Evolutionary conservation across 2,888 invertebrate genomes (phyloP), one percentile per base, ranked within the genome.

Genomic region (Ethmia dodecea): DNA sequence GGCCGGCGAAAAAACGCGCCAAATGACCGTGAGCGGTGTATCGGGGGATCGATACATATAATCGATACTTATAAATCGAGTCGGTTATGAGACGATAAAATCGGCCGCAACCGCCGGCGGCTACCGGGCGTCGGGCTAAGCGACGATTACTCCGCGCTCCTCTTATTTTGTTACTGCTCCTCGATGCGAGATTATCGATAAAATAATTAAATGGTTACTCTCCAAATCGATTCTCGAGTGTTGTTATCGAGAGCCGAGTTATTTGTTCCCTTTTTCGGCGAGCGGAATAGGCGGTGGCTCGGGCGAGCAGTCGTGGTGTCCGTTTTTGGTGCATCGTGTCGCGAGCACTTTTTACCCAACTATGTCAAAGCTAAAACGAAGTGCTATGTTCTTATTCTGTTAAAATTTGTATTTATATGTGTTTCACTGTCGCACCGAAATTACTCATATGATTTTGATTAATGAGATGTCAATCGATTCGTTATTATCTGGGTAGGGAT

Each of bases 201-300:
- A 84, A 84, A 86, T 86, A 86, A 86, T 86, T 86, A 86, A 86
- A 86, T 84, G 86, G 84, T 86, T 83, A 83, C 81, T 83, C 81
- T 80, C 79, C 65, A 84, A 86, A 86, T 84, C 86, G 86, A 84
- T 84, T 84, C 84, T 62, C 70, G 79, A 77, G 83, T 84, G 84
- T 84, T 84, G 81, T 84, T 86, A 83, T 86, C 84, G 74, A 72
- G 65, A 61, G 51, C 49, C 49, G 52, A 60, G 67, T 75, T 79
- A 69, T 83, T 78, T 79, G 77, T 76, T 75, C 72, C 69, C 60
- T 77, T 84, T 81, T 80, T 76, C 66, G 72, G 70, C 55, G 55
- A 54, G 65, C 62, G 48, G 60, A 70, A 74, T 72, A 26, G 26
- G n/a, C 26, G 10, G 6, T 26, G 8, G 26, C 11, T 6, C 10